These are phyloP conservation scores for Monopterus albus DNA, from an alignment of 2,113 vertebrate genomes.

Conservation along the genomic window DNA sequence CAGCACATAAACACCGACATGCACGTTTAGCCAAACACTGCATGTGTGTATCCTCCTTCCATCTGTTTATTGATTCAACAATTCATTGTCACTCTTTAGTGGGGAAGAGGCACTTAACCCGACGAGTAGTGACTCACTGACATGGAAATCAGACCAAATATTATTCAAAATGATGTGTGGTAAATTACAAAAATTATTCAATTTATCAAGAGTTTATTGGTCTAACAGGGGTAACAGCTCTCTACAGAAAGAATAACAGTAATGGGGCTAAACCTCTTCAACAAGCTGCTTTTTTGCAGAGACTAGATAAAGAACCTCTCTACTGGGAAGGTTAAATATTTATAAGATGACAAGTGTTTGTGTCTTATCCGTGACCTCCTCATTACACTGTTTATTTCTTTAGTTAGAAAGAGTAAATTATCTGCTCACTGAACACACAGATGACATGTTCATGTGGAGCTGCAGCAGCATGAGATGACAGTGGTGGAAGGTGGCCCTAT, in stretches of 20 bases:
- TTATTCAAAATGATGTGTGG: slow-evolving; percentile 76
- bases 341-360: slow-evolving; percentile 73
- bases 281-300: slow-evolving; percentile 20
- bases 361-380: slow-evolving; percentile 60
- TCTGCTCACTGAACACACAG: slow-evolving; percentile 43
- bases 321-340: slow-evolving; percentile 73
- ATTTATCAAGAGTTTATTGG: slow-evolving; percentile 61
- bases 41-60: slow-evolving; percentile 18
- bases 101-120: slow-evolving; percentile 63
- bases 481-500: slow-evolving; percentile 22
- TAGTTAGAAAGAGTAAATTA: slow-evolving; percentile 64
- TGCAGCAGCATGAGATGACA: slow-evolving; percentile 31
- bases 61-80: slow-evolving; percentile 59
- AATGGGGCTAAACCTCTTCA: slow-evolving; percentile 38
- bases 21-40: not conserved
- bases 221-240: slow-evolving; percentile 30
- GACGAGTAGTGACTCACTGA: slow-evolving; percentile 60
- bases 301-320: slow-evolving; percentile 53
- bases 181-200: slow-evolving; percentile 80
- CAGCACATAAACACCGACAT: slow-evolving; percentile 7
- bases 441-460: slow-evolving; percentile 68
- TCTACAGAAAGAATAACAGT: slow-evolving; percentile 43
- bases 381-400: slow-evolving; percentile 70
- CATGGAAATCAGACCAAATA: slow-evolving; percentile 80
- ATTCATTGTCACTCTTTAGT: slow-evolving; percentile 64